Base-by-base conservation (phyloP, 2,797 vertebrate genomes). In the Sebastes hopkinsi region DNA sequence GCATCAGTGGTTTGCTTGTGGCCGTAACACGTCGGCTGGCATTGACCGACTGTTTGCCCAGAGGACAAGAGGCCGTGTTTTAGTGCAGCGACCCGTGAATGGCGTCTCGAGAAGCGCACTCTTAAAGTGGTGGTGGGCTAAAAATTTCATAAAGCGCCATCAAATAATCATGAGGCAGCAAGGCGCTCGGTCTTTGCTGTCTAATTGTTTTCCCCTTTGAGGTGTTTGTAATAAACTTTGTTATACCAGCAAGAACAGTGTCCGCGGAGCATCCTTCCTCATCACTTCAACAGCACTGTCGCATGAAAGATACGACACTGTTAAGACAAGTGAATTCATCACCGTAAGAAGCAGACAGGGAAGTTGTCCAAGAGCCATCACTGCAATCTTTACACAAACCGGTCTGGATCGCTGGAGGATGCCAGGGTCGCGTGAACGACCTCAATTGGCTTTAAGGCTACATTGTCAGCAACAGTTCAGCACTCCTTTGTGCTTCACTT, bases 81-180 rank as follows among this genome's bases (percentile, higher is more conserved):
- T 89, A 88, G 89, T 14, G 87, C 90, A 81, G 74, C 86, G 92
- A 95, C 92, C 92, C 83, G 68, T 75, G 77, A 91, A 90, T 34
- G 85, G 68, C 65, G 86, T 82, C 81, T 86, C 22, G 54, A 70
- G 80, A 70, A 83, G 72, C 58, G 18, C 52, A 77, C 91, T 93
- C 92, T 82, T 83, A 92, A 90, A 93, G 91, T 83, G 84, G 90
- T 25, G 22, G 73, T 52, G 71, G 91, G 86, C 85, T 95, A 67
- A 95, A 95, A 94, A 80, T 95, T 94, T 94, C 90, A 95, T 95
- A 92, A 92, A 88, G 86, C 25, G 4, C 29, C 84, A 94, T 95
- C n/a, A 94, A 95, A 94, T 89, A 95, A 90, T 89, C 87, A 95
- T 90, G 85, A 95, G 84, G 74, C 82, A 30, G 64, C 8, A 46